Base-by-base conservation (phyloP, 2,797 vertebrate species). In the Triplophysa yarkandensis region DNA sequence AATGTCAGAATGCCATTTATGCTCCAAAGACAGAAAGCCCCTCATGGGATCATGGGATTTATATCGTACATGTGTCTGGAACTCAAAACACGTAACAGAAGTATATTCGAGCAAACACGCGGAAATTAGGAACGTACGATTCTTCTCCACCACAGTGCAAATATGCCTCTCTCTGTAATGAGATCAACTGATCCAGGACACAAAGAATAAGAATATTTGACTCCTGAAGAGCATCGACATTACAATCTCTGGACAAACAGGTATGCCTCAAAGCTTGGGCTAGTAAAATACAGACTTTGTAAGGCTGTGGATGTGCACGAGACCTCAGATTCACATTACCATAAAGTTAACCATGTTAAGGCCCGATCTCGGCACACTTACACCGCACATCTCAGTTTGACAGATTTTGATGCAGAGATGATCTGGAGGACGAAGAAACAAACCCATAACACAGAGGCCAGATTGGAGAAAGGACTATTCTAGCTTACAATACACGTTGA, bases 1-100 rank as follows among this genome's bases (percentile, higher is more conserved):
- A 82, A 86, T 82, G 78, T 84, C 52, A 82, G 61, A 76, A 21
- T 52, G 5, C 21, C 67, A 60, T 73, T 58, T 75, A n/a, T 70
- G 36, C 63, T 8, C 28, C 46, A 54, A 9, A 58, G 41, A 67
- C 63, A 39, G 43, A 74, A 58, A 62, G 69, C 27, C 68, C 57
- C 32, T 46, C 10, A 77, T 70, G 57, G 52, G 60, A 68, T 64
- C 43, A 62, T 57, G 70, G 68, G 66, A 57, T 68, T 6, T 23
- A 61, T 21, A 28, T 64, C 61, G 39, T 61, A 27, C 19, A 58
- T 36, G 44, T 62, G 55, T 52, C 44, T 61, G 74, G 25, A 39
- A 68, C 46, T 50, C 48, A 66, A 69, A 23, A 43, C 48, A 73
- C 65, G 71, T 62, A 58, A 74, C 62, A 46, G 27, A 57, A 66